These are phyloP conservation scores for Nyctibius bracteatus DNA, from an alignment of 2,113 vertebrate genomes.

Conservation along the genomic window DNA sequence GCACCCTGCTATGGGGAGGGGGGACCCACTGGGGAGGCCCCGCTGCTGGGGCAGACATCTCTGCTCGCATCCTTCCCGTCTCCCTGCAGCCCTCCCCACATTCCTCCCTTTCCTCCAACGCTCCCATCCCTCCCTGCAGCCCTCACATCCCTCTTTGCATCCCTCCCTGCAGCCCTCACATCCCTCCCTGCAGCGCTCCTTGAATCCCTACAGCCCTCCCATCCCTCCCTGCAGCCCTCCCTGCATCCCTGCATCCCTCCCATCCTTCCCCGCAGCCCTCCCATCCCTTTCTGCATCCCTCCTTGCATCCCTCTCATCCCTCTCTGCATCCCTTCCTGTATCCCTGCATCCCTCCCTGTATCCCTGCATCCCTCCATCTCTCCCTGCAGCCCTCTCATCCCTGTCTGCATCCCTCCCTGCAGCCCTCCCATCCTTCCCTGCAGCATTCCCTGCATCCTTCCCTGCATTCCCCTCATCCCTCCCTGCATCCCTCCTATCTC, in stretches of 20 bases:
- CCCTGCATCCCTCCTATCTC: not conserved
- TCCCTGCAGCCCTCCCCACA: not conserved
- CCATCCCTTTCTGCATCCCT: not conserved
- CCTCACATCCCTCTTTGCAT: not conserved
- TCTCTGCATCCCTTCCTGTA: not conserved
- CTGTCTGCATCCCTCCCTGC: not conserved
- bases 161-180: not conserved
- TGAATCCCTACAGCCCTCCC: not conserved
- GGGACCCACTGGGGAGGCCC: not conserved
- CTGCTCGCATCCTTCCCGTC: not conserved
- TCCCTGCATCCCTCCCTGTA: not conserved
- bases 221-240: not conserved
- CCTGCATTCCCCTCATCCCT: too few species aligned
- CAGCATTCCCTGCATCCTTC: not conserved
- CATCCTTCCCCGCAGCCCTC: too few species aligned
- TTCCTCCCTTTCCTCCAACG: not conserved
- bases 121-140: not conserved
- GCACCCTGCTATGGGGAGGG: not conserved
- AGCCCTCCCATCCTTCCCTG: not conserved
- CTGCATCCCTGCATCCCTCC: not conserved
- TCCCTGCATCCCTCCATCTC: not conserved
- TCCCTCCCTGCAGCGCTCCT: not conserved
- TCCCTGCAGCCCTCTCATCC: not conserved
- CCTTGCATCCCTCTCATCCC: not conserved
- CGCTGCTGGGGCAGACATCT: not conserved